A percentile compares a stretch with the other conserved stretches of the same genome.
phyloP scores from a whole-genome alignment of 1,140 invertebrate genomes.

The Macrobrachium nipponense region DNA sequence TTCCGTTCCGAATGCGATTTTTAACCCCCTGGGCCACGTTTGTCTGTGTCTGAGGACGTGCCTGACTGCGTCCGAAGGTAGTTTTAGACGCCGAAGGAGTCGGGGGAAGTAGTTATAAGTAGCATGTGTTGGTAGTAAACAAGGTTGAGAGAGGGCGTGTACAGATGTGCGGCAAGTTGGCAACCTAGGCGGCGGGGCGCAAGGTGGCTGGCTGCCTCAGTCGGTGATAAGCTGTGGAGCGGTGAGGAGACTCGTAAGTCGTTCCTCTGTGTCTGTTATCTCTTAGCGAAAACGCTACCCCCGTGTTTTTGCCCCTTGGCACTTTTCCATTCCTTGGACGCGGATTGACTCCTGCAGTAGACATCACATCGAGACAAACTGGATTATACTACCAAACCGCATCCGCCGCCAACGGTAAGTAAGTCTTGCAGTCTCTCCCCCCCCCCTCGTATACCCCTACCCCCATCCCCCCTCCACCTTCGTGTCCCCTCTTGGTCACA shows the following conservation, averaged over 20 bases:
- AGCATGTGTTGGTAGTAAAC: neutral
- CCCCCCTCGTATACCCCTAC: no score
- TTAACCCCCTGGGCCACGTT: neutral
- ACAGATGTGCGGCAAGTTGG: constrained; percentile 43
- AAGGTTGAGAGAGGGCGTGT: neutral
- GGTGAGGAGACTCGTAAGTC: constrained; percentile 43
- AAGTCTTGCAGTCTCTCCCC: constrained; percentile 25
- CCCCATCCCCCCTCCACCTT: no score
- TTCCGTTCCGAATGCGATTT: no score
- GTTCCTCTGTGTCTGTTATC: constrained; percentile 54
- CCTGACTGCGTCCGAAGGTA: neutral
- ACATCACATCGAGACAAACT: constrained; percentile 53
- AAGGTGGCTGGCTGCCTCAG: constrained; percentile 48
- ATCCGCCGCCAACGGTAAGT: constrained; percentile 56
- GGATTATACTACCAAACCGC: constrained; percentile 56
- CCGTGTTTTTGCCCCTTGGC: constrained; percentile 30
- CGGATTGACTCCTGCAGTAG: constrained; percentile 47
- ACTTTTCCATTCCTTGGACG: constrained; percentile 12
- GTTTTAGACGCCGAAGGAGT: no score
- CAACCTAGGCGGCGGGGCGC: constrained; percentile 53
- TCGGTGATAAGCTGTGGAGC: constrained; percentile 57
- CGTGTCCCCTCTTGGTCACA: neutral
- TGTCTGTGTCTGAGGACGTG: neutral
- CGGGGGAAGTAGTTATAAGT: no score
- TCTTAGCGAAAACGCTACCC: constrained; percentile 27